These are phyloP conservation scores for Calameuta idolon DNA, from an alignment of 2,888 invertebrate genomes.

Conservation along the genomic window DNA sequence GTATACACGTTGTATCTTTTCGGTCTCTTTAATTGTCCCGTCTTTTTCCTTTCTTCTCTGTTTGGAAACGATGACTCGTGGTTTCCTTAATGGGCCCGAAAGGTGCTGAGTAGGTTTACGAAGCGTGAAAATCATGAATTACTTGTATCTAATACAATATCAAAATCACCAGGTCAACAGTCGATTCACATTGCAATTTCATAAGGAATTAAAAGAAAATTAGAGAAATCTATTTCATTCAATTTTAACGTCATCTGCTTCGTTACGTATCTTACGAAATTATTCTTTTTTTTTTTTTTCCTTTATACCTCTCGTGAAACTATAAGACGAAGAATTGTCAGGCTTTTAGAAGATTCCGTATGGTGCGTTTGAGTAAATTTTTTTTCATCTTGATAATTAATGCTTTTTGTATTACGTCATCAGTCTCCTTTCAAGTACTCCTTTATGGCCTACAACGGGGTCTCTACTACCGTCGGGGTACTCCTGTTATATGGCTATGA, in stretches of 20 bases:
- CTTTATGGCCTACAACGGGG: neutral
- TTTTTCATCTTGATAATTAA: neutral
- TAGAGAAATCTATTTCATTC: neutral
- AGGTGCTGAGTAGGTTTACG: neutral
- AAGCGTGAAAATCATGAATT: neutral
- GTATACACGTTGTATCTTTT: neutral
- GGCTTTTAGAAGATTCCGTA: neutral
- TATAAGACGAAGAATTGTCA: neutral
- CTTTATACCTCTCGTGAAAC: neutral
- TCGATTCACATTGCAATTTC: neutral
- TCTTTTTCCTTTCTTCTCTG: neutral
- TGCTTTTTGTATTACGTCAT: neutral
- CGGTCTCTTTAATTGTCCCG: neutral
- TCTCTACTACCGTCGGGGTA: neutral
- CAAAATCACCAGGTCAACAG: neutral
- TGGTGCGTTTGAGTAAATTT: neutral
- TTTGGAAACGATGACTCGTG: neutral
- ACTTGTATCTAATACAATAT: neutral
- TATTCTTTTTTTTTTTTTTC: neutral
- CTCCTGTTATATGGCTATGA: neutral
- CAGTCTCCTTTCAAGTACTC: neutral
- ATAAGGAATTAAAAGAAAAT: neutral
- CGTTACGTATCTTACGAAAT: neutral
- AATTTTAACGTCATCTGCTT: neutral
- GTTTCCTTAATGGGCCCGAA: neutral